Evolutionary conservation across 1,140 invertebrate genomes (phyloP).

Genomic region (Pseudomyrmex cubaensis): DNA sequence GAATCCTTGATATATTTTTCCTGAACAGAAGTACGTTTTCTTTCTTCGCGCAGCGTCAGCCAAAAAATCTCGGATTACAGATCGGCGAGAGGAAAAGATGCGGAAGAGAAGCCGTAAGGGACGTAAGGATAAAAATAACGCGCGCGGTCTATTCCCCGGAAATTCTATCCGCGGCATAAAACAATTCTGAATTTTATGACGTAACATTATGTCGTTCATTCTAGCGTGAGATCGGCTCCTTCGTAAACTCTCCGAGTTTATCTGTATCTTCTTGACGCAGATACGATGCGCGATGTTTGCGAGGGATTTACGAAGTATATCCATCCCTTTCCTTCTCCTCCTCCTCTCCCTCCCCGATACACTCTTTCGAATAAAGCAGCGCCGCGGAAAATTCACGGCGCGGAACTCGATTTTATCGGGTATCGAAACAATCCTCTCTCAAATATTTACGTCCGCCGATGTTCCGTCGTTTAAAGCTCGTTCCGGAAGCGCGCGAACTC

Average conservation of each 20-base stretch:
- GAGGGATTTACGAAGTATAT: constrained; percentile 30
- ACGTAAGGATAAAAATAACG: not conserved
- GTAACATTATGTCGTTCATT: constrained; percentile 14
- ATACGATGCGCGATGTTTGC: not conserved
- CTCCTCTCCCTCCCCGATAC: no score
- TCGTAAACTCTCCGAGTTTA: not conserved
- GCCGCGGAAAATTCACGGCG: constrained; percentile 10
- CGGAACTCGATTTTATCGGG: not conserved
- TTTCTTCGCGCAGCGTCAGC: not conserved
- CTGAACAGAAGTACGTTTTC: not conserved
- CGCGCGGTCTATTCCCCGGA: not conserved
- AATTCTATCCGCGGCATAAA: constrained; percentile 13
- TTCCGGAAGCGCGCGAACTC: not conserved
- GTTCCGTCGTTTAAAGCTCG: not conserved
- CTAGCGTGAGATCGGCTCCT: not conserved
- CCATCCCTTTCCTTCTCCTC: no score
- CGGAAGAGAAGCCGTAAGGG: not conserved
- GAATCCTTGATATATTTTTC: not conserved
- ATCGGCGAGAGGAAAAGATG: not conserved
- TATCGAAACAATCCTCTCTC: constrained; percentile 37
- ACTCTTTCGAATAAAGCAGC: constrained; percentile 23
- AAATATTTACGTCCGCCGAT: constrained; percentile 39
- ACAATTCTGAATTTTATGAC: constrained; percentile 26
- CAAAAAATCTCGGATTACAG: not conserved
- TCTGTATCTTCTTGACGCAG: not conserved